A percentile compares a stretch with the other conserved stretches of the same genome.
Conservation (phyloP, 2,888 invertebrate species). For the Girardia tigrina region DNA sequence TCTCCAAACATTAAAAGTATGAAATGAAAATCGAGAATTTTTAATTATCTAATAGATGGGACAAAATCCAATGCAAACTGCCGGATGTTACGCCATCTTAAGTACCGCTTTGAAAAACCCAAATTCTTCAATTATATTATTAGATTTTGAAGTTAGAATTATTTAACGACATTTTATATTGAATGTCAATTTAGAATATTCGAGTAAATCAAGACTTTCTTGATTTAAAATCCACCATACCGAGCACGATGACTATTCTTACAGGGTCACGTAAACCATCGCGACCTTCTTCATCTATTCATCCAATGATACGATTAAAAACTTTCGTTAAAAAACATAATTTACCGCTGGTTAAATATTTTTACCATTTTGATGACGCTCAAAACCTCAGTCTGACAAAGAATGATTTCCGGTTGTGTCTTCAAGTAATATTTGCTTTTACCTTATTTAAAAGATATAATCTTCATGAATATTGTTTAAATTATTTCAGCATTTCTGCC, state of each 20-base stretch:
- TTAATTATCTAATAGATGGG: constrained; percentile 42
- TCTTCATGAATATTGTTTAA: background rate
- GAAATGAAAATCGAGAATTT: constrained; percentile 6
- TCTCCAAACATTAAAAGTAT: constrained; percentile 45
- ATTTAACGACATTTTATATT: background rate
- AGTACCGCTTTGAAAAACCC: constrained; percentile 47
- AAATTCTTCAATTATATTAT: constrained; percentile 41
- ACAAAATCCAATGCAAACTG: constrained; percentile 49
- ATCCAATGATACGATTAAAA: constrained; percentile 47
- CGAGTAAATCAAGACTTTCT: constrained; percentile 47
- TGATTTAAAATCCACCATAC: constrained; percentile 39
- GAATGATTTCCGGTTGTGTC: constrained; percentile 46
- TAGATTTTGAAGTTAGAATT: constrained; percentile 46
- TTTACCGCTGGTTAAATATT: constrained; percentile 47
- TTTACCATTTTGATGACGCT: constrained; percentile 48
- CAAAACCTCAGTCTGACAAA: constrained; percentile 47
- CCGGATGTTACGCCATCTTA: constrained; percentile 48
- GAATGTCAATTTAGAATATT: constrained; percentile 42
- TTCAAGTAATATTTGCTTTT: constrained; percentile 42
- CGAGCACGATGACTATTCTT: constrained; percentile 39
- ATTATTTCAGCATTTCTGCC: background rate
- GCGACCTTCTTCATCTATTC: constrained; percentile 45
- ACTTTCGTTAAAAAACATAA: constrained; percentile 47
- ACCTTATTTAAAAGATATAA: background rate
- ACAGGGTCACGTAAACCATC: constrained; percentile 44